Percentiles rank a stretch among this genome's conserved stretches.
Evolutionary conservation across 2,888 invertebrate genomes (phyloP).

Genomic region (Polydrusus pterygomalis): DNA sequence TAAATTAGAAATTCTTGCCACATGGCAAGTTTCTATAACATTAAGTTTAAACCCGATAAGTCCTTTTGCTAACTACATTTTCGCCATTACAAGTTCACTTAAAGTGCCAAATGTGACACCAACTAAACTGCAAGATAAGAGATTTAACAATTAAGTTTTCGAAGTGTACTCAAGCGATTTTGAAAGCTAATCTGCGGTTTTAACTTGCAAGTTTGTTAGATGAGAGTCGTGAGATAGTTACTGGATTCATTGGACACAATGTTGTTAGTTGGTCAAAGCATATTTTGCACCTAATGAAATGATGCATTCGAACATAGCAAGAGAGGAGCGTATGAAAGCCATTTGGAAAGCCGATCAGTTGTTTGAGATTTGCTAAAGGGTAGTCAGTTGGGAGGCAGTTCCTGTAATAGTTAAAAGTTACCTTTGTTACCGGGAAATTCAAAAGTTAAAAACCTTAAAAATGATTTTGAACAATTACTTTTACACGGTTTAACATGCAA

Average conservation of each 20-base stretch:
- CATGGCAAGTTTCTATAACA: conserved; percentile 25
- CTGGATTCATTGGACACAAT: not conserved
- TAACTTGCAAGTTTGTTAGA: conserved; percentile 16
- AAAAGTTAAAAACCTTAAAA: too few species aligned
- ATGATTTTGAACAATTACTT: too few species aligned
- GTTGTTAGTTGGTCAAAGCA: too few species aligned
- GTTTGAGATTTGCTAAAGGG: too few species aligned
- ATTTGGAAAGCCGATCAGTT: too few species aligned
- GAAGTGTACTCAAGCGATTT: conserved; percentile 22
- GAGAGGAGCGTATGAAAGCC: too few species aligned
- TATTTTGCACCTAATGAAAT: too few species aligned
- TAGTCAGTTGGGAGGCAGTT: too few species aligned
- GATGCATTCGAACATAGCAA: too few species aligned
- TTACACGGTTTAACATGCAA: too few species aligned
- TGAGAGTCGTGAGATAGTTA: not conserved
- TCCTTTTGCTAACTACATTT: conserved; percentile 28
- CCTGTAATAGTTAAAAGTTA: too few species aligned
- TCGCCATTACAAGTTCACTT: conserved; percentile 21
- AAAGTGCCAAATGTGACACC: conserved; percentile 31
- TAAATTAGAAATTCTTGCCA: conserved; percentile 21
- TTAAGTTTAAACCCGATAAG: conserved; percentile 28
- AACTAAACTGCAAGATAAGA: conserved; percentile 31
- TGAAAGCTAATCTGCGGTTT: conserved; percentile 20
- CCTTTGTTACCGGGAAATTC: too few species aligned
- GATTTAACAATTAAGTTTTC: conserved; percentile 33